Evolutionary conservation across 2,888 invertebrate species (phyloP).

Genomic region (Drosophila neoperkinsi): DNA sequence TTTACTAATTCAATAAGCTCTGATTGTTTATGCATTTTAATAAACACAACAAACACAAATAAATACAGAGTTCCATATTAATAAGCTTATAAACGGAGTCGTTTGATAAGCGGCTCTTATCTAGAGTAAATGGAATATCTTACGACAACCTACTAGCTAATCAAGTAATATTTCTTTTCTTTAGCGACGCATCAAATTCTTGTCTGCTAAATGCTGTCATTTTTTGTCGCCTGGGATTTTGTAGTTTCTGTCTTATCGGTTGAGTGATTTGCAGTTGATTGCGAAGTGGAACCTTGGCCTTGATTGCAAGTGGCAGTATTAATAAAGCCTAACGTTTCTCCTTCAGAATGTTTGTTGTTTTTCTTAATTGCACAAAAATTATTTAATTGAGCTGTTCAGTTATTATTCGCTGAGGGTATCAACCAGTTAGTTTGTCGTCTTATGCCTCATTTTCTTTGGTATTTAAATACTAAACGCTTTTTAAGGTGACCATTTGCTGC

Average conservation of each 20-base stretch:
- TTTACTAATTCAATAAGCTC: conserved; percentile 8
- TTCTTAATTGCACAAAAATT: neutral
- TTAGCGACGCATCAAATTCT: conserved; percentile 45
- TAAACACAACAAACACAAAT: conserved; percentile 33
- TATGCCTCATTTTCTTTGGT: neutral
- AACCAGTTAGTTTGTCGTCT: neutral
- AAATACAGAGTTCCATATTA: conserved; percentile 21
- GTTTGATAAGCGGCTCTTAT: conserved; percentile 63
- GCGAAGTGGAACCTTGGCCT: conserved; percentile 17
- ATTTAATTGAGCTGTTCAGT: neutral
- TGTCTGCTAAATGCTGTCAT: conserved; percentile 43
- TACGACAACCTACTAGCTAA: conserved; percentile 39
- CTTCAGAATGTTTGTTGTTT: neutral
- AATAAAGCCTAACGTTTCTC: neutral
- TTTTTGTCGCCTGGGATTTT: conserved; percentile 33
- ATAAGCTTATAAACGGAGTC: conserved; percentile 46
- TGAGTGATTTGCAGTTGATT: conserved; percentile 14
- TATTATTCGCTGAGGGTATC: conserved; percentile 7
- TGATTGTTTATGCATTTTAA: conserved; percentile 29
- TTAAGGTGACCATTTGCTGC: conserved; percentile 15
- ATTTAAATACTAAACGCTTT: conserved; percentile 25
- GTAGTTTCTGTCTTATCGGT: conserved; percentile 48
- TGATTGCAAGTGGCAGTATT: neutral
- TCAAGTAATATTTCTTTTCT: conserved; percentile 22
- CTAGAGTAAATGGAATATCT: conserved; percentile 44